These are phyloP conservation scores for Perca schrenkii DNA, from an alignment of 2,113 vertebrate species.

Conservation along the genomic window DNA sequence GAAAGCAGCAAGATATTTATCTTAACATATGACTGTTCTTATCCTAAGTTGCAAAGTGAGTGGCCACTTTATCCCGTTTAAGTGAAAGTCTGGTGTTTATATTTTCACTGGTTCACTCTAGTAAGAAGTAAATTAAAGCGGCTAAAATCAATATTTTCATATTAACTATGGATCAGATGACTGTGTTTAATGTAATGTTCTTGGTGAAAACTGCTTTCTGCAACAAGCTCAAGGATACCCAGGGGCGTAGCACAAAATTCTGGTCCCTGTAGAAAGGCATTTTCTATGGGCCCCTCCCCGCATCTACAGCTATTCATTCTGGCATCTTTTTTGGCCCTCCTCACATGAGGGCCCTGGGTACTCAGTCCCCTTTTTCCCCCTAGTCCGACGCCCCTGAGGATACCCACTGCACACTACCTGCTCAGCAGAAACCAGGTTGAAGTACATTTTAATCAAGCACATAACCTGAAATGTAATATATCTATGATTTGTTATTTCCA, in stretches of 20 bases:
- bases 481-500: neutral
- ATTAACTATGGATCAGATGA: neutral
- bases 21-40: neutral
- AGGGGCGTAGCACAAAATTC: too few relatives aligned
- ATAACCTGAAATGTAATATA: neutral
- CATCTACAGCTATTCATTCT: too few relatives aligned
- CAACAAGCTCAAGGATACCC: too few relatives aligned
- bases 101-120: neutral
- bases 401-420: neutral
- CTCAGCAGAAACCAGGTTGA: neutral
- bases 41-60: slow-evolving; percentile 2
- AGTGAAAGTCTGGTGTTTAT: neutral
- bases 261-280: too few relatives aligned
- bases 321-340: too few relatives aligned
- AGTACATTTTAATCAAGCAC: too few relatives aligned
- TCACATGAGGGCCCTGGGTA: too few relatives aligned
- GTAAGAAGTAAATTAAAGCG: neutral
- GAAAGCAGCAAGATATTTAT: slow-evolving; percentile 16
- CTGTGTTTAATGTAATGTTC: too few relatives aligned
- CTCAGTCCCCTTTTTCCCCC: too few relatives aligned
- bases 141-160: neutral
- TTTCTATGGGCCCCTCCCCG: too few relatives aligned
- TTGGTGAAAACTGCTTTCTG: too few relatives aligned
- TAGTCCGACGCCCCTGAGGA: too few relatives aligned
- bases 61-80: neutral